These are phyloP conservation scores for Natator depressus DNA, from an alignment of 2,113 vertebrate genomes.

Conservation along the genomic window DNA sequence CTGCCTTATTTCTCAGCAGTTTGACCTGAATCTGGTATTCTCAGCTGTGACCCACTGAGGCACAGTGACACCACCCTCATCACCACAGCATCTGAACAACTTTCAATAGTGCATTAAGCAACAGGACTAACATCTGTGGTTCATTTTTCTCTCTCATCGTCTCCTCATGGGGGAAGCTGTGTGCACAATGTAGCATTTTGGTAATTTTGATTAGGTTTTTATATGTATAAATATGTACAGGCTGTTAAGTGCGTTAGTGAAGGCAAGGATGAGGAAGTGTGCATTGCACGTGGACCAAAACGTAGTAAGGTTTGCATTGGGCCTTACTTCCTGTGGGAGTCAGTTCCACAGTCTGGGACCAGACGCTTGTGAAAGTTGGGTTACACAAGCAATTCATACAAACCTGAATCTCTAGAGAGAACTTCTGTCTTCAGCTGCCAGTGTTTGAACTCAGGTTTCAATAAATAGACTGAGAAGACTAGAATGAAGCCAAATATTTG, in stretches of 20 bases:
- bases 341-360: not conserved
- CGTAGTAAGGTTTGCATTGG: not conserved
- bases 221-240: not conserved
- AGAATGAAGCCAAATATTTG: not conserved
- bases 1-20: no score
- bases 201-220: not conserved
- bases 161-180: not conserved
- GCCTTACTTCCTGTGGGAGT: no score
- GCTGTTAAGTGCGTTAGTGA: not conserved
- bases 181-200: not conserved
- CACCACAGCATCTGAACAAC: not conserved
- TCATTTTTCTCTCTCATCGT: not conserved
- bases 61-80: not conserved
- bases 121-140: not conserved
- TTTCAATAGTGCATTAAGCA: not conserved
- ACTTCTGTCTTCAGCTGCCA: not conserved
- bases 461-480: not conserved
- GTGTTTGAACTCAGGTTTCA: not conserved
- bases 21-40: no score
- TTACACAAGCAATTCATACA: not conserved
- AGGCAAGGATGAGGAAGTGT: not conserved
- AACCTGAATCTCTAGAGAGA: not conserved
- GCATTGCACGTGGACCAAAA: not conserved
- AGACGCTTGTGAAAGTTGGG: not conserved
- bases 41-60: no score